Evolutionary conservation across 53 echinoderm and acorn worm species (phyloP).

Genomic region (Actinopyga echinites): DNA sequence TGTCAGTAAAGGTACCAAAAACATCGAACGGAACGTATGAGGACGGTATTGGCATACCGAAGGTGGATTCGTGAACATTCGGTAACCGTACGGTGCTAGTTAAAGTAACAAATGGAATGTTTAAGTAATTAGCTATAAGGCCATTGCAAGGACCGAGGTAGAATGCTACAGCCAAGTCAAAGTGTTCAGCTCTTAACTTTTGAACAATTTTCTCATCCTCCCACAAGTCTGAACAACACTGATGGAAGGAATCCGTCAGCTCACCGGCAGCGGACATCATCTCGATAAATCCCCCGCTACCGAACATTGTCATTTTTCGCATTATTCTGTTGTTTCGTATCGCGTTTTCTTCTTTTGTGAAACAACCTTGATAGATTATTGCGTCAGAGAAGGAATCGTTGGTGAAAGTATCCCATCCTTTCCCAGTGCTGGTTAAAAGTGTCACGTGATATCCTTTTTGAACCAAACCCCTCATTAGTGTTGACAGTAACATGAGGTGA

Average conservation of each 20-base stretch:
- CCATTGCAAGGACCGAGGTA: constrained; percentile 59
- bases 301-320: neutral
- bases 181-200: constrained; percentile 28
- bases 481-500: constrained; percentile 56
- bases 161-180: constrained; percentile 62
- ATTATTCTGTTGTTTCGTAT: neutral
- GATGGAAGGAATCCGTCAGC: neutral
- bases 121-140: constrained; percentile 66
- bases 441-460: constrained; percentile 64
- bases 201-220: constrained; percentile 44
- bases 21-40: constrained; percentile 69
- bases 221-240: constrained; percentile 33
- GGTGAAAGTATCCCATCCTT: constrained; percentile 9
- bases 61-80: constrained; percentile 21
- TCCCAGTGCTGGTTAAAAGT: constrained; percentile 13
- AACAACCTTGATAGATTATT: constrained; percentile 7
- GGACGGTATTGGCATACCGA: constrained; percentile 55
- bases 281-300: neutral
- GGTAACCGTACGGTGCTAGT: constrained; percentile 57
- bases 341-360: neutral
- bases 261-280: neutral
- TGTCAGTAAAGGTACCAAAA: constrained; percentile 52
- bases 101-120: constrained; percentile 56
- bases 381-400: neutral
- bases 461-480: constrained; percentile 55